Base-by-base conservation (phyloP, 1,140 invertebrate genomes). In the Zaprionus inermis region DNA sequence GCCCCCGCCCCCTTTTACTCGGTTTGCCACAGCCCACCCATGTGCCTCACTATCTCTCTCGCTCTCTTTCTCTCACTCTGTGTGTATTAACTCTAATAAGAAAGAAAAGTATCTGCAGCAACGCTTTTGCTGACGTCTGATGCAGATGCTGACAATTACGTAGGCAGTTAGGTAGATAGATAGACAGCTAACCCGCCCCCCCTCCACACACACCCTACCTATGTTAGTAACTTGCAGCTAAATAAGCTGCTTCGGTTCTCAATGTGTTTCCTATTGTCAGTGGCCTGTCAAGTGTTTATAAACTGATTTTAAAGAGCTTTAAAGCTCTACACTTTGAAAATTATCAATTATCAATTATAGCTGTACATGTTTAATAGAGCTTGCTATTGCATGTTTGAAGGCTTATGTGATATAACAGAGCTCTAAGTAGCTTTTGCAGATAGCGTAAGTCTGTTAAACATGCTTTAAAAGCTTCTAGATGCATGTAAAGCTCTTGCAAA, bases 71-170 rank as follows among this genome's bases (percentile, higher is more conserved):
- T n/a, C 36, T 18, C 32, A 4, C 28, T 44, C 61, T 73, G 72
- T 54, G 76, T 80, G 72, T 79, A 83, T 75, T 82, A 82, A 76
- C 79, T 83, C 72, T 83, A 84, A 83, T 77, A 84, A 83, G 81
- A 82, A 76, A 70, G 74, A 81, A 78, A 83, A 76, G 72, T 71
- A 83, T 83, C 76, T 79, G 76, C 80, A 24, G 30, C 30, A 82
- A 28, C 38, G 59, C 18, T 36, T 5, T 14, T 56, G 52, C 60
- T 52, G 60, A 72, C 69, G 51, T 30, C 46, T 59, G 38, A 66
- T 18, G 24, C 44, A 32, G 30, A 49, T 56, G 52, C 59, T 52
- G 60, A 72, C 69, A 52, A 22, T 46, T 59, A 67, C 44, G 49
- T 72, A 59, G 63, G 54, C 30, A 66, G 52, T 14, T 51, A 36